Evolutionary conservation across 2,113 vertebrate genomes (phyloP), one percentile per base, ranked within the genome.

Genomic region (Cairina moschata): DNA sequence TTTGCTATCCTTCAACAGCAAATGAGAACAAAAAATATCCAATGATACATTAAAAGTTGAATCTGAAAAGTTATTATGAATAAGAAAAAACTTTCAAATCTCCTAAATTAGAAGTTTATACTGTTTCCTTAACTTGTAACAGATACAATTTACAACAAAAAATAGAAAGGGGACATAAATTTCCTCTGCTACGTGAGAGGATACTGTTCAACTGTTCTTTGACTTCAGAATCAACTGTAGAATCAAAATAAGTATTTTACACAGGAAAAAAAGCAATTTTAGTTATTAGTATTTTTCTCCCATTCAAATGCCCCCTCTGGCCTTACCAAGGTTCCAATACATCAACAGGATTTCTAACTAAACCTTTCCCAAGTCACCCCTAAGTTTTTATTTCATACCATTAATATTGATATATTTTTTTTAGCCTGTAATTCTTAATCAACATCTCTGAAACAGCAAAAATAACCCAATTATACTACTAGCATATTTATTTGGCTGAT

Each of bases 1-100:
- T 88, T 68, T 87, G 87, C 14, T 74, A 67, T 85, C 75, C 86
- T 92, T 92, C 71, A 90, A 78, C n/a, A 85, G 38, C 40, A 93
- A 94, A 78, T 0, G 0, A 82, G 62, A 79, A 59, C 13, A 77
- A 80, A 28, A 32, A 94, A 80, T 59, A 85, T 38, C n/a, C 50
- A 84, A 66, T n/a, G 69, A 5, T 23, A 81, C 31, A 50, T 65
- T 40, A 56, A 28, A 32, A 91, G 52, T 89, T 56, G 12, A 85
- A 84, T 79, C 54, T 80, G 59, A 72, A 23, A 82, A 63, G 10
- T 5, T 62, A n/a, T 29, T 81, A 90, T 6, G 1, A 94, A 28
- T 74, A 95, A 83, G 38, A 40, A 28, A 73, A 50, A 86, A 86
- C 3, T 13, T 90, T 93, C 63, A 72, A 85, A 83, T 32, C 21